Evolutionary conservation across 2,888 invertebrate species (phyloP), one percentile per base, ranked within the genome.

Genomic region (Andrena haemorrhoa): DNA sequence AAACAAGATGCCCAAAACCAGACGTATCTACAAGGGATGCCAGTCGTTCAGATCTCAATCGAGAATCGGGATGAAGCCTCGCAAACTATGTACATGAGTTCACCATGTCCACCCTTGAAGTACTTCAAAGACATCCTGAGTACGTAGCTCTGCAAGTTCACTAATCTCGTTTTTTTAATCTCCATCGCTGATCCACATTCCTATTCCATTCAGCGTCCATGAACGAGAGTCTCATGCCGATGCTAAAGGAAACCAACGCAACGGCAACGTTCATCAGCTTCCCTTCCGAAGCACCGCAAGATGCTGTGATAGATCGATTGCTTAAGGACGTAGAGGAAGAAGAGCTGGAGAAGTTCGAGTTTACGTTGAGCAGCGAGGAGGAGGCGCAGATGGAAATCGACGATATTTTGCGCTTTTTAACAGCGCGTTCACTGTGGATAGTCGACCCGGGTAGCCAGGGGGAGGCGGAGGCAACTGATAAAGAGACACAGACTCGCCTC

Each of bases 71-170:
- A 91, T 29, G 88, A 89, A 77, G 88, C 87, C 1, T 87, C 84
- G 8, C 91, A 91, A 69, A 91, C 91, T 0, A 79, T 90, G 61
- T 91, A 89, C n/a, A 89, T 89, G 84, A 86, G 87, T n/a, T 58
- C 74, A 7, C 83, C 82, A 7, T 84, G 75, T 41, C 85, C 83
- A 0, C 74, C 85, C 5, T 23, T 81, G 8, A 65, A 79, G 41
- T 77, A 84, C 47, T 84, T 80, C 26, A 71, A 83, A 47, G 83
- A 89, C 29, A 86, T 90, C 16, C 86, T 91, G 75, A 84, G 91
- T 91, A 83, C 74, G 81, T 79, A 53, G 41, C 16, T 41, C 23
- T 47, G 2, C 5, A 10, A 10, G 1, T 5, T 61, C 20, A 1
- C 20, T 33, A 16, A 1, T 61, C 20, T 1, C 16, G 4, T 26